Evolutionary conservation across 2,113 vertebrate genomes (phyloP), one percentile per base, ranked within the genome.

Genomic region (Tylochromis polylepis): DNA sequence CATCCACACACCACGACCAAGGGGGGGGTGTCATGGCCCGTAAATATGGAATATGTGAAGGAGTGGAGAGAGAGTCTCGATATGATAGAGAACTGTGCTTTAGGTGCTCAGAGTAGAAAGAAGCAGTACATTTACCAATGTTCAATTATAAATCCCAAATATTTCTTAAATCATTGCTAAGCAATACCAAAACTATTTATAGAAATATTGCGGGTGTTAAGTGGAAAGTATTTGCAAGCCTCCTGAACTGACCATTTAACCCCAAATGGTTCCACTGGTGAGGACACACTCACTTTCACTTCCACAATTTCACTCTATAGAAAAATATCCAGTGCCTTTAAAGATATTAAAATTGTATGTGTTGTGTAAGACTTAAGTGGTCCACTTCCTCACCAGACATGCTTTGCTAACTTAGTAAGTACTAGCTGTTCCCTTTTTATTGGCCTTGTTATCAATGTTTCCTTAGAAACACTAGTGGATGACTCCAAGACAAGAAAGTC

Each of bases 341-440:
- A 29, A 15, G 24, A 34, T 12, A 4, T 8, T 5, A 53, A 18
- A 16, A 2, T 31, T 36, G 3, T 4, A 51, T 29, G 5, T 41
- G 20, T 88, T 91, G 55, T 46, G 77, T 22, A 90, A 93, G 34
- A 36, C 22, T 6, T 29, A 14, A 75, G 1, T 43, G 15, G 27
- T 55, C 5, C 15, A 51, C 65, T 94, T 94, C 90, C 85, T 89
- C 20, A 15, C 11, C 2, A 20, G 49, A 16, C 55, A 58, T 22
- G 51, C 18, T 29, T 31, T 51, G 10, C 14, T 29, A 31, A 2
- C 27, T 57, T 56, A 24, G 38, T 92, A 49, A 85, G 2, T 22
- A 20, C 15, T 51, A n/a, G 5, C 31, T 67, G 62, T 93, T 93
- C 88, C 87, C 46, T 65, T 85, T 86, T 29, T 81, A 36, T 53